phyloP scores from a whole-genome alignment of 92 coral and sea anemone genomes.

The Epizoanthus rinbou region DNA sequence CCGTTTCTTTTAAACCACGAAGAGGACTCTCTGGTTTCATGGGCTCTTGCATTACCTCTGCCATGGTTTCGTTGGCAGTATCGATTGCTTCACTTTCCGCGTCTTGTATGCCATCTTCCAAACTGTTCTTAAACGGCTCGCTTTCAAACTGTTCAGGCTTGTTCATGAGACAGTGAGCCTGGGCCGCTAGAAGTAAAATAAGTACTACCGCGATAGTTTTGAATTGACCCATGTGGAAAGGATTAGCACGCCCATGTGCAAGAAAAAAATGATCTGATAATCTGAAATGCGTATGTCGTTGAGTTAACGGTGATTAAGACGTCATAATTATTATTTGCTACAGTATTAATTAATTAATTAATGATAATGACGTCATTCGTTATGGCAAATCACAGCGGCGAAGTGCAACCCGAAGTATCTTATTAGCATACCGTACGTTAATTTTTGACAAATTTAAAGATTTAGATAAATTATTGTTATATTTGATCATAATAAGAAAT shows the following conservation, averaged over 20 bases:
- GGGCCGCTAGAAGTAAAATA: background rate
- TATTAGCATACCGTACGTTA: no score
- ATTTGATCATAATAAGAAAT: no score
- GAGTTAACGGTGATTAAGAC: background rate
- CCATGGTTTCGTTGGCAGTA: background rate
- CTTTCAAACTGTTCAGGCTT: background rate
- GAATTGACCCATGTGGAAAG: background rate
- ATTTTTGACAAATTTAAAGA: no score
- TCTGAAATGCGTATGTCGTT: background rate
- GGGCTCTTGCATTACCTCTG: background rate
- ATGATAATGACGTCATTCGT: no score
- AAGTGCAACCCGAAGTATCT: no score
- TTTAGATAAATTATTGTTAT: no score
- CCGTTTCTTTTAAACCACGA: background rate
- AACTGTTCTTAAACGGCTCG: background rate
- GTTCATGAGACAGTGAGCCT: constrained; percentile 2
- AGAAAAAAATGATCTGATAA: background rate
- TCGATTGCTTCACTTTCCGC: background rate
- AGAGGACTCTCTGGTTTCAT: background rate
- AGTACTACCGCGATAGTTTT: background rate
- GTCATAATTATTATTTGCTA: background rate
- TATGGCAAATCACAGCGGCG: no score
- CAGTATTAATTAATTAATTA: no score
- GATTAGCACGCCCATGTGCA: background rate
- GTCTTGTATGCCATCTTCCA: background rate